Evolutionary conservation across 2,888 invertebrate genomes (phyloP), one percentile per base, ranked within the genome.

Genomic region (Diplolepis rosae): DNA sequence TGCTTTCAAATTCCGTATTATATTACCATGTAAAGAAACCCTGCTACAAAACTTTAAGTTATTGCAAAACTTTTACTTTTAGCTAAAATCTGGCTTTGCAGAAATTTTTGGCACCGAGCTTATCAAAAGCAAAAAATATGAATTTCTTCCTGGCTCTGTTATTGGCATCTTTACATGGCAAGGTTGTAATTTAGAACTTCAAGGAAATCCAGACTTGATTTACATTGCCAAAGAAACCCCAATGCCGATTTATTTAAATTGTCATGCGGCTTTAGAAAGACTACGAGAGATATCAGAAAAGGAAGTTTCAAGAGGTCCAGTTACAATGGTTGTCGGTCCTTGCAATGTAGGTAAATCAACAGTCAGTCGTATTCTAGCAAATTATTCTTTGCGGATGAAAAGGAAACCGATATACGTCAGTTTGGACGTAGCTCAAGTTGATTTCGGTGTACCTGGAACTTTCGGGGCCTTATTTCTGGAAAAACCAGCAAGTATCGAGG

Each of bases 81-180:
- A 98, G 94, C 90, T 99, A 74, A 93, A 95, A 85, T 93, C 92
- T 82, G 99, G 99, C 0, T 92, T 94, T 82, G 98, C 98, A 0
- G 99, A 99, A 90, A 92, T 99, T 51, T 99, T 99, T 90, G 99
- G 99, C 0, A 97, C 98, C 0, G 99, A 99, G 89, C 87, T 99
- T 70, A 96, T 97, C 0, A 95, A 95, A 89, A 96, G 96, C 68
- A 98, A 97, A 89, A 93, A 94, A 1, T 98, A 98, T 88, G 94
- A 94, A 81, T 98, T 98, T 88, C 92, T 92, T 9, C 92, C 95
- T 4, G 97, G 98, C 0, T 95, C 98, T 1, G 98, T 98, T 90
- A 94, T 98, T 7, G 98, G 98, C 0, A 94, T 99, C 18, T 99
- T 95, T 85, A 97, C 98, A 1, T 99, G 96, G 94, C 97, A 98